Evolutionary conservation across 2,797 vertebrate genomes (phyloP), one percentile per base, ranked within the genome.

Genomic region (Pangasius mekongensis): DNA sequence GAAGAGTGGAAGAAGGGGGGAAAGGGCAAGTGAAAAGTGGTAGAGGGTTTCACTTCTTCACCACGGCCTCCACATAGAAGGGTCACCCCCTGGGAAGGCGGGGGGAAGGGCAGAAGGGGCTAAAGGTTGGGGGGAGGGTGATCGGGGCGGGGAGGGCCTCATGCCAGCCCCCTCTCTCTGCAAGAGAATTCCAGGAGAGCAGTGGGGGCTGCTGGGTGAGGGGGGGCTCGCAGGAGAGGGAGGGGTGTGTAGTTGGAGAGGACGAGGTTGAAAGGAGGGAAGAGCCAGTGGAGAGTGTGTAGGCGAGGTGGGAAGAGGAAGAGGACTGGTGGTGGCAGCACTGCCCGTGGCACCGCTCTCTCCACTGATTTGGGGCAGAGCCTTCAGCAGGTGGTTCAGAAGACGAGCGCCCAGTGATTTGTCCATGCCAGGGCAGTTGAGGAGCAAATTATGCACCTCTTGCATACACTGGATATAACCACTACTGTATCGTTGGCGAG

Each of bases 401-500:
- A 94, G 91, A 10, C 93, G 90, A 8, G 93, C 94, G 0, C 94
- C 94, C 56, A 93, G 88, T 49, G 91, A 89, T 91, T 94, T 93
- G 91, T 94, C 94, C 94, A 94, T 92, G 30, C 94, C 92, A 3
- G 92, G 91, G 89, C 93, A 94, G 90, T 89, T 94, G 43, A 94
- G 88, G 9, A 94, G 93, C 71, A 94, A 90, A 86, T 94, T 94
- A 87, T 94, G 94, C 33, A 94, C 94, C 91, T 94, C 94, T 1
- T 94, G 94, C 93, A 94, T 94, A 91, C 94, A 94, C 81, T 94
- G 94, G 76, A 94, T 94, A 86, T 94, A 94, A 52, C 94, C 94
- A 20, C 90, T 93, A 64, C 94, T 92, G 90, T 93, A 94, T 43
- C 94, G 92, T 86, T 94, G 93, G 27, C 91, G 93, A 54, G 93